Percentiles rank a stretch among this genome's conserved stretches.
phyloP scores from a whole-genome alignment of 2,113 vertebrate species.

The Arothron firmamentum region DNA sequence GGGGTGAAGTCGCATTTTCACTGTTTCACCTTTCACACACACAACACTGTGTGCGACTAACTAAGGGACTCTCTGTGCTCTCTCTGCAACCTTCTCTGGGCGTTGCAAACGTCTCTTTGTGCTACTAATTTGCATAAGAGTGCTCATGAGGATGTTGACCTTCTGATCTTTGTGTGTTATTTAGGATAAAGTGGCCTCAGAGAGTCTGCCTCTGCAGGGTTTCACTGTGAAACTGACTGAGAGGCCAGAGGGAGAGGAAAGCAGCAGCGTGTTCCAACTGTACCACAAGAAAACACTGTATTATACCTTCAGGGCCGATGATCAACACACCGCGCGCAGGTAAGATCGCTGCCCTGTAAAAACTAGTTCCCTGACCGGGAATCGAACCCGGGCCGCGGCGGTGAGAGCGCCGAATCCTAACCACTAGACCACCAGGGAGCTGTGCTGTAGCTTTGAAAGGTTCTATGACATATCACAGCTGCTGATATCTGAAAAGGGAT shows the following conservation, averaged over 20 bases:
- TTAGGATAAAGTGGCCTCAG: conserved; percentile 89
- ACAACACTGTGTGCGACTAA: conserved; percentile 24
- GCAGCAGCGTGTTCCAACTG: conserved; percentile 85
- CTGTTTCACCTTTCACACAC: conserved; percentile 14
- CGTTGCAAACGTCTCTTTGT: conserved; percentile 1
- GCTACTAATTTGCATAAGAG: too few relatives aligned
- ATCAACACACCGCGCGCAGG: conserved; percentile 85
- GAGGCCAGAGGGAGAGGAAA: conserved; percentile 80
- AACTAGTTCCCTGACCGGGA: conserved; percentile 24
- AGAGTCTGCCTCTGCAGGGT: conserved; percentile 90
- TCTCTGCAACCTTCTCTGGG: conserved; percentile 29
- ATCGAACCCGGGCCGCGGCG: conserved; percentile 32
- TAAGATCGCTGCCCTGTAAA: conserved; percentile 48
- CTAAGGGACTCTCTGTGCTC: conserved; percentile 64
- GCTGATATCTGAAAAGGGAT: too few relatives aligned
- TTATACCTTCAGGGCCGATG: conserved; percentile 90
- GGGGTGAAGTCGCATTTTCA: not conserved
- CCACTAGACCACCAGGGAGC: conserved; percentile 62
- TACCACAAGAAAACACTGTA: conserved; percentile 95
- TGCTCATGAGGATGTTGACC: not conserved
- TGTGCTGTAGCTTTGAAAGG: not conserved
- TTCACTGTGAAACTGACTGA: conserved; percentile 86
- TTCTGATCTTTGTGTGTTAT: conserved; percentile 12
- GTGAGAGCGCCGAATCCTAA: conserved; percentile 60
- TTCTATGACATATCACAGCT: too few relatives aligned